phyloP scores from a whole-genome alignment of 2,797 vertebrate genomes.

The Avahi laniger region DNA sequence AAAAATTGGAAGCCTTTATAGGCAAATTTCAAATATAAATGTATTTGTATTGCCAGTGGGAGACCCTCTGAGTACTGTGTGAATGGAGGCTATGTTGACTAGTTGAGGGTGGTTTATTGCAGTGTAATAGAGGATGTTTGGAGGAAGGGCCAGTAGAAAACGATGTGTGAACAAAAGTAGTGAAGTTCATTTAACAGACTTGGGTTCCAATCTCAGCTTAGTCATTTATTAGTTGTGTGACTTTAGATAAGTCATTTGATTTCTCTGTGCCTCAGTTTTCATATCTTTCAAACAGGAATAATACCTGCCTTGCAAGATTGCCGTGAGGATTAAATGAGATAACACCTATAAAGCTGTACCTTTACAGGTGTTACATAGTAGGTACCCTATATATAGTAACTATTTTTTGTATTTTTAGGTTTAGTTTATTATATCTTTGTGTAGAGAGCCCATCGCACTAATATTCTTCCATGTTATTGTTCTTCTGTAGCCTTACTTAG shows the following conservation, averaged over 20 bases:
- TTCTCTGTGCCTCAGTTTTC: background rate
- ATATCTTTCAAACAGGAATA: slow-evolving; percentile 30
- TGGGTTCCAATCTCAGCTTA: slow-evolving; percentile 13
- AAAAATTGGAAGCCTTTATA: slow-evolving; percentile 35
- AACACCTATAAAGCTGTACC: background rate
- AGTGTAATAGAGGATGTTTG: slow-evolving; percentile 6
- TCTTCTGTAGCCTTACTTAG: slow-evolving; percentile 14
- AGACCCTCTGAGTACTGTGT: background rate
- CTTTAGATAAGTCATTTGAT: slow-evolving; percentile 1
- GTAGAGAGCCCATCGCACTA: background rate
- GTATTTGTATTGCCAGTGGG: slow-evolving; percentile 11
- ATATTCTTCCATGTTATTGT: slow-evolving; percentile 12
- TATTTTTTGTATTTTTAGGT: slow-evolving; percentile 55
- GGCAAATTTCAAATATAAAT: slow-evolving; percentile 45
- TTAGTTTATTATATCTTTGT: slow-evolving; percentile 41
- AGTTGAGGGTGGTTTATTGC: slow-evolving; percentile 15
- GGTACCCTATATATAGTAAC: background rate
- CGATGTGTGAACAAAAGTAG: slow-evolving; percentile 42
- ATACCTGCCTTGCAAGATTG: slow-evolving; percentile 27
- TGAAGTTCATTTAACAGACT: slow-evolving; percentile 41
- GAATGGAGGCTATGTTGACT: slow-evolving; percentile 34
- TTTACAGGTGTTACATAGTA: background rate
- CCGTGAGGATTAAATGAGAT: slow-evolving; percentile 41
- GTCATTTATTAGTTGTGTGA: slow-evolving; percentile 34
- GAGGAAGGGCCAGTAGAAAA: slow-evolving; percentile 44